phyloP scores from a whole-genome alignment of 2,888 invertebrate genomes.

The Pseudanteris insignis region DNA sequence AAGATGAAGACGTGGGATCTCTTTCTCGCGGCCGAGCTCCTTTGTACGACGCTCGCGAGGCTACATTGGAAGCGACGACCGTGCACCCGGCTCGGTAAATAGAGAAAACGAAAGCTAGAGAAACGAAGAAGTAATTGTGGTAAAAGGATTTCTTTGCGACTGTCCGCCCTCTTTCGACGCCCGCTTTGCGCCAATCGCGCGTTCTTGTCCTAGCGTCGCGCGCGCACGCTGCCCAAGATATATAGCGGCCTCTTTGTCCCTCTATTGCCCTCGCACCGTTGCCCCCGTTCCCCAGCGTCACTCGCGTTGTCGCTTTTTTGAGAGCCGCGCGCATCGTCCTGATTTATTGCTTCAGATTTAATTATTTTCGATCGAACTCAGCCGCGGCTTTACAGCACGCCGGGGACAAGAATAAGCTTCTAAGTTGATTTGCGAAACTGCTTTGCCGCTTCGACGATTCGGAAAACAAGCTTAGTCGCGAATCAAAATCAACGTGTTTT shows the following conservation, averaged over 20 bases:
- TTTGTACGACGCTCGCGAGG: conserved; percentile 27
- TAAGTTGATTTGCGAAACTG: conserved; percentile 42
- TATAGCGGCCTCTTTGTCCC: conserved; percentile 22
- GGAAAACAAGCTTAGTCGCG: conserved; percentile 44
- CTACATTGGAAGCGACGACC: conserved; percentile 39
- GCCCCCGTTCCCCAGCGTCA: conserved; percentile 3
- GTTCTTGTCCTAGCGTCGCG: conserved; percentile 29
- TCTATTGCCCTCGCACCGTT: conserved; percentile 2
- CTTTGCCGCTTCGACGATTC: conserved; percentile 43
- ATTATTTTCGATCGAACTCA: conserved; percentile 44
- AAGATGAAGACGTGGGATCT: conserved; percentile 14
- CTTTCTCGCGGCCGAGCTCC: conserved; percentile 1
- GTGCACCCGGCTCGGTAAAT: conserved; percentile 33
- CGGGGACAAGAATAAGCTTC: conserved; percentile 44
- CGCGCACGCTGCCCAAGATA: conserved; percentile 34
- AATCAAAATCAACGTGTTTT: conserved; percentile 42
- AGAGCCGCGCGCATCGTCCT: conserved; percentile 29
- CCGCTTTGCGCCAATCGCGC: conserved; percentile 22
- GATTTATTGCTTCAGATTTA: conserved; percentile 45
- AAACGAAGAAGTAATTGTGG: conserved; percentile 45
- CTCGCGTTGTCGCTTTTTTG: no score
- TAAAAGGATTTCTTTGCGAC: conserved; percentile 47
- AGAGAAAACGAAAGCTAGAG: conserved; percentile 40
- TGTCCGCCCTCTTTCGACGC: conserved; percentile 35
- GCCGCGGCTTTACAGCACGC: conserved; percentile 32